phyloP scores from a whole-genome alignment of 2,888 invertebrate species.

The Deilephila porcellus region DNA sequence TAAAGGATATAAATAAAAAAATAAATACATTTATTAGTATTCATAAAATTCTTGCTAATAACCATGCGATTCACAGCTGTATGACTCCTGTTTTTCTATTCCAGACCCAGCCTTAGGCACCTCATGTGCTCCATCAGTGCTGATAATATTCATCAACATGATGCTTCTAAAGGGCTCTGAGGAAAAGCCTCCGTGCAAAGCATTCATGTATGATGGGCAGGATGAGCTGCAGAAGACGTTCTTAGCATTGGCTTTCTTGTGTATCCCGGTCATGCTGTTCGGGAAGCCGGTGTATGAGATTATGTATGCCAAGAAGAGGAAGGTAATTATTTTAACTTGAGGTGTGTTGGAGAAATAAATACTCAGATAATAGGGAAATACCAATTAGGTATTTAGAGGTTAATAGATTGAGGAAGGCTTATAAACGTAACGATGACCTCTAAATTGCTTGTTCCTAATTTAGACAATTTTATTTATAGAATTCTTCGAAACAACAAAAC shows the following conservation, averaged over 20 bases:
- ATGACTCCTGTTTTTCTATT: too few species aligned
- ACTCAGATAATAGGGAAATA: too few species aligned
- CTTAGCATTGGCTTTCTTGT: slow-evolving; percentile 86
- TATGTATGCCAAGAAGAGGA: slow-evolving; percentile 70
- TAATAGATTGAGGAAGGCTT: too few species aligned
- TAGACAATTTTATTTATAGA: too few species aligned
- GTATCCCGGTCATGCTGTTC: slow-evolving; percentile 91
- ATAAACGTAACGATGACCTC: too few species aligned
- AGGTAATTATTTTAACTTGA: slow-evolving; percentile 50
- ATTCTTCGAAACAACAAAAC: too few species aligned
- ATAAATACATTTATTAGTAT: too few species aligned
- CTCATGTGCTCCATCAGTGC: slow-evolving; percentile 90
- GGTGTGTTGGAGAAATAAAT: background rate
- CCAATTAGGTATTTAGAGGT: too few species aligned
- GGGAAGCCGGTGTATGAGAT: slow-evolving; percentile 90
- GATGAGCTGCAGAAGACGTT: slow-evolving; percentile 86
- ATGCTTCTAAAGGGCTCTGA: slow-evolving; percentile 85
- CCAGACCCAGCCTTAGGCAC: slow-evolving; percentile 75
- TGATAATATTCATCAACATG: slow-evolving; percentile 94
- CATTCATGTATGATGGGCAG: slow-evolving; percentile 86
- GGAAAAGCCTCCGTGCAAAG: slow-evolving; percentile 74
- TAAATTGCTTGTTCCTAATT: too few species aligned
- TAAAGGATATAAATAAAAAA: too few species aligned
- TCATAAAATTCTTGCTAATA: too few species aligned
- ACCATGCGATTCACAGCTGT: too few species aligned